phyloP scores from a whole-genome alignment of 2,888 invertebrate genomes.

The Coleophora flavipennella region DNA sequence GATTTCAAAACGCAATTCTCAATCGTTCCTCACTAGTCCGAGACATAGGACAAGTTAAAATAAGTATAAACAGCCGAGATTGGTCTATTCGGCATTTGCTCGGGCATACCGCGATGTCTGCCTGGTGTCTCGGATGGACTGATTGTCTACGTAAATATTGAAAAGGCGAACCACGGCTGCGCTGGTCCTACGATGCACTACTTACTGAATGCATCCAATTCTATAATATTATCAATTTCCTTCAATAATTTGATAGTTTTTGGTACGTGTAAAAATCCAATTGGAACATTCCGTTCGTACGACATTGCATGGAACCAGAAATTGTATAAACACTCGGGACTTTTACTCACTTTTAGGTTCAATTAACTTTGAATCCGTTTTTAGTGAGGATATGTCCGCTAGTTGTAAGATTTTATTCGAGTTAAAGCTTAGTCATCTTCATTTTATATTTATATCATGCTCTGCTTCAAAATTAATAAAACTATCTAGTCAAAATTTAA shows the following conservation, averaged over 20 bases:
- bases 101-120: constrained; percentile 31
- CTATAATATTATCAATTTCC: constrained; percentile 7
- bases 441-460: background rate
- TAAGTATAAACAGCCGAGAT: constrained; percentile 23
- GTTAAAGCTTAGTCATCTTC: background rate
- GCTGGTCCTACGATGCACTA: constrained; percentile 35
- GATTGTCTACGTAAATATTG: constrained; percentile 38
- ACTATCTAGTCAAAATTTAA: constrained; percentile 8
- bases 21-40: background rate
- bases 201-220: constrained; percentile 24
- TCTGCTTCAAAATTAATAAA: background rate
- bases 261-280: constrained; percentile 7
- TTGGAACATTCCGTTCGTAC: constrained; percentile 26
- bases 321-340: constrained; percentile 34
- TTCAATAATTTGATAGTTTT: too few species aligned
- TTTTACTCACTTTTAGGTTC: constrained; percentile 48
- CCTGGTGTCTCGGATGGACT: constrained; percentile 58
- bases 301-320: constrained; percentile 39
- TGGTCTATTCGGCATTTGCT: constrained; percentile 34
- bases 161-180: constrained; percentile 32
- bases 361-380: constrained; percentile 43
- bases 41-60: too few species aligned
- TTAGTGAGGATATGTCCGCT: constrained; percentile 33
- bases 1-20: background rate
- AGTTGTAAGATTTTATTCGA: constrained; percentile 2